Evolutionary conservation across 2,888 invertebrate species (phyloP).

Genomic region (Tillus elongatus): DNA sequence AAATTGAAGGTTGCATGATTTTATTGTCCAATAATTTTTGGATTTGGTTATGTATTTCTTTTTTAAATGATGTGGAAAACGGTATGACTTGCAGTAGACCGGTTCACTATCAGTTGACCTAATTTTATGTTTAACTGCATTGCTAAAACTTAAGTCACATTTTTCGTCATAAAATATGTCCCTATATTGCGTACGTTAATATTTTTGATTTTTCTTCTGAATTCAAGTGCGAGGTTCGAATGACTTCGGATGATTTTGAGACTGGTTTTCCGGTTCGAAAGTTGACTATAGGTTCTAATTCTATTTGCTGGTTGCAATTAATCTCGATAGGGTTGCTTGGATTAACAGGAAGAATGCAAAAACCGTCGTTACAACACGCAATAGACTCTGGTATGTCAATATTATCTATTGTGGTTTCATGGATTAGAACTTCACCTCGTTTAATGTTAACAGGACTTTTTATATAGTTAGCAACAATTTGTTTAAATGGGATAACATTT

Average conservation of each 20-base stretch:
- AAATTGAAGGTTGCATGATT: not conserved
- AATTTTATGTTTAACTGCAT: constrained; percentile 6
- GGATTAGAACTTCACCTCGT: constrained; percentile 13
- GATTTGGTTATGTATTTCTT: constrained; percentile 5
- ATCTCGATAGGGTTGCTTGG: constrained; percentile 9
- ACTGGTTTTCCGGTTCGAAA: constrained; percentile 6
- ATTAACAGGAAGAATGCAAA: constrained; percentile 10
- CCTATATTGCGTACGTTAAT: constrained; percentile 8
- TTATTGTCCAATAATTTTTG: constrained; percentile 6
- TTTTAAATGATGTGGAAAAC: constrained; percentile 9
- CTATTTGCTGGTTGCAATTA: constrained; percentile 12
- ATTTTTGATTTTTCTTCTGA: constrained; percentile 12
- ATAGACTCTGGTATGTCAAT: constrained; percentile 12
- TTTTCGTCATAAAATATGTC: constrained; percentile 11
- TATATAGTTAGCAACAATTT: constrained; percentile 6
- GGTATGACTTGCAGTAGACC: constrained; percentile 8
- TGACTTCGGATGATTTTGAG: constrained; percentile 3
- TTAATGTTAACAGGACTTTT: constrained; percentile 14
- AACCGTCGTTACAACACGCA: constrained; percentile 9
- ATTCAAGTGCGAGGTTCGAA: constrained; percentile 12
- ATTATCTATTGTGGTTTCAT: constrained; percentile 6
- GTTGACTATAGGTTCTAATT: constrained; percentile 12
- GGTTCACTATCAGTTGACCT: constrained; percentile 7
- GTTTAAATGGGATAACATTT: constrained; percentile 7
- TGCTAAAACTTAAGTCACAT: constrained; percentile 5